These are phyloP conservation scores for Hylyphantes graminicola DNA, from an alignment of 1,140 invertebrate genomes.

Conservation along the genomic window DNA sequence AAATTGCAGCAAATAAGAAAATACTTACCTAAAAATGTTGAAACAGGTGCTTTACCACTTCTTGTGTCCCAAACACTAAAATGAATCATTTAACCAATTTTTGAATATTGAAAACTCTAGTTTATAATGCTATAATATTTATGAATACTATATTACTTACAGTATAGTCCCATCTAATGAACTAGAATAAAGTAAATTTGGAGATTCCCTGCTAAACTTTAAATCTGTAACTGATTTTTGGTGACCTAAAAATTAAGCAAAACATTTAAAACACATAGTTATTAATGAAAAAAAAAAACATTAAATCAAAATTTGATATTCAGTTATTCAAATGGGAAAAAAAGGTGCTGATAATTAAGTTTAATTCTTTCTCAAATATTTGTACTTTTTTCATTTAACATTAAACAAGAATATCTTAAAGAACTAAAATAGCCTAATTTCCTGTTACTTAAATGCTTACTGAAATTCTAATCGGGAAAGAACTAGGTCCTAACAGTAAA, in stretches of 20 bases:
- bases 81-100: neutral
- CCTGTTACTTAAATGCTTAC: too few relatives aligned
- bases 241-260: conserved; percentile 16
- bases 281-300: too few relatives aligned
- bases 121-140: neutral
- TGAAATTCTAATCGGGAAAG: too few relatives aligned
- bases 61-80: conserved; percentile 30
- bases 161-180: conserved; percentile 15
- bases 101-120: neutral
- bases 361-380: neutral
- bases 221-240: conserved; percentile 13
- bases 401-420: too few relatives aligned
- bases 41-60: neutral
- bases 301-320: too few relatives aligned
- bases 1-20: too few relatives aligned
- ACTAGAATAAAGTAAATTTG: conserved; percentile 10
- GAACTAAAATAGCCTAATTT: too few relatives aligned
- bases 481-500: too few relatives aligned
- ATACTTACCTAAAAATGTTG: conserved; percentile 7
- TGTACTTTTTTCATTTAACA: neutral
- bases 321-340: neutral
- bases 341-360: neutral
- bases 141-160: conserved; percentile 17
- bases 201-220: conserved; percentile 23
- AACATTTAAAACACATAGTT: neutral